Evolutionary conservation across 2,113 vertebrate species (phyloP), one percentile per base, ranked within the genome.

Genomic region (Atherinomorus stipes): DNA sequence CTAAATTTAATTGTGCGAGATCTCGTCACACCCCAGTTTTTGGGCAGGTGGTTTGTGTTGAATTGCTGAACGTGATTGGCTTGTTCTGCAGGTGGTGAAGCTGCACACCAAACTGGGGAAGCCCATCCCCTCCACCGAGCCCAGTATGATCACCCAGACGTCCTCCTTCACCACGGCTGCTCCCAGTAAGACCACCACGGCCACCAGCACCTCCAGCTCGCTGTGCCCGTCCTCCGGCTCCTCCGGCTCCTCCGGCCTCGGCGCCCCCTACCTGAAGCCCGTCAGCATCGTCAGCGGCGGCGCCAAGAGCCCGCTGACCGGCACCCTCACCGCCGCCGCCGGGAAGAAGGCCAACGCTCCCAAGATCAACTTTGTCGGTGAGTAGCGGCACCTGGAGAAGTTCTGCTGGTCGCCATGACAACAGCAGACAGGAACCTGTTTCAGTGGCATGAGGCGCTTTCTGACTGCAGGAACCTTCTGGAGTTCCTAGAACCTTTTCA

Each of bases 331-430:
- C 85, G 62, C 90, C 73, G 70, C 94, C 85, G 42, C 73, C 0
- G 93, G 95, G 78, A 99, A 98, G 94, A 99, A 99, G 91, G 93
- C 94, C 92, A 95, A 93, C 88, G 91, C 96, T 34, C 97, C 98
- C 57, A 99, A 99, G 95, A 99, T 99, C 89, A 98, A 98, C 81
- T 99, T 99, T 94, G 94, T 99, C 77, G 98, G 98, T 95, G 90
- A 95, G 96, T 95, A 90, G 50, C 28, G n/a, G 11, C 16, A 8
- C 23, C 18, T 9, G 45, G 13, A 31, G 5, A 37, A 7, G 7
- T 21, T 52, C 8, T 26, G 3, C n/a, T 34, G 31, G 31, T 34
- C 8, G 31, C 9, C 8, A 34, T 34, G 31, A 34, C 31, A 34
- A 7, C 31, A 7, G 31, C 31, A 34, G 31, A 34, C 5, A 34